Evolutionary conservation across 2,888 invertebrate species (phyloP).

Genomic region (Escarpia spicata): DNA sequence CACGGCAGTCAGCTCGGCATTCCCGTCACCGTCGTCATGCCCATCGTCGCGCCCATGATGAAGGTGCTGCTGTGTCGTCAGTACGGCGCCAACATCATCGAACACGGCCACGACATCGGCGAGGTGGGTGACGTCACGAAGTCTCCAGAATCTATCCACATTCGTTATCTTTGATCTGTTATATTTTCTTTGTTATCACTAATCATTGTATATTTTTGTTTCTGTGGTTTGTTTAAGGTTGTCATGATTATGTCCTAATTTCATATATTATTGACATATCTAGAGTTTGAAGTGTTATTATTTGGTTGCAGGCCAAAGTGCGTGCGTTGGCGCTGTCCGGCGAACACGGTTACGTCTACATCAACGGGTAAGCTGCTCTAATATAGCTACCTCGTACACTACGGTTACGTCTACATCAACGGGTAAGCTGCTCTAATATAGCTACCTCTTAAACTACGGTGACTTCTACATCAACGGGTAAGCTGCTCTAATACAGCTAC

Average conservation of each 20-base stretch:
- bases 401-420: slow-evolving; percentile 83
- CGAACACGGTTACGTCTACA: slow-evolving; percentile 79
- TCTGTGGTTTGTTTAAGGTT: neutral
- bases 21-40: slow-evolving; percentile 87
- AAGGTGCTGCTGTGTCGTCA: slow-evolving; percentile 89
- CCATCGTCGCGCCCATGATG: slow-evolving; percentile 92
- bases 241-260: too few species aligned
- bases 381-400: slow-evolving; percentile 58
- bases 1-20: slow-evolving; percentile 76
- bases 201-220: too few species aligned
- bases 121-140: slow-evolving; percentile 67
- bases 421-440: slow-evolving; percentile 72
- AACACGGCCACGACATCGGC: slow-evolving; percentile 83
- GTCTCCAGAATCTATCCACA: neutral
- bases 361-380: slow-evolving; percentile 61
- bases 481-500: neutral
- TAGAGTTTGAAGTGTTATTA: too few species aligned
- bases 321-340: slow-evolving; percentile 81
- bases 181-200: neutral
- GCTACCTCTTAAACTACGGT: slow-evolving; percentile 66
- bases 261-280: too few species aligned
- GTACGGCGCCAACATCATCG: slow-evolving; percentile 85
- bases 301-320: slow-evolving; percentile 72
- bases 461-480: slow-evolving; percentile 75
- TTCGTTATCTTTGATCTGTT: neutral